These are phyloP conservation scores for Pectinophora gossypiella DNA, from an alignment of 1,140 invertebrate genomes.

Conservation along the genomic window DNA sequence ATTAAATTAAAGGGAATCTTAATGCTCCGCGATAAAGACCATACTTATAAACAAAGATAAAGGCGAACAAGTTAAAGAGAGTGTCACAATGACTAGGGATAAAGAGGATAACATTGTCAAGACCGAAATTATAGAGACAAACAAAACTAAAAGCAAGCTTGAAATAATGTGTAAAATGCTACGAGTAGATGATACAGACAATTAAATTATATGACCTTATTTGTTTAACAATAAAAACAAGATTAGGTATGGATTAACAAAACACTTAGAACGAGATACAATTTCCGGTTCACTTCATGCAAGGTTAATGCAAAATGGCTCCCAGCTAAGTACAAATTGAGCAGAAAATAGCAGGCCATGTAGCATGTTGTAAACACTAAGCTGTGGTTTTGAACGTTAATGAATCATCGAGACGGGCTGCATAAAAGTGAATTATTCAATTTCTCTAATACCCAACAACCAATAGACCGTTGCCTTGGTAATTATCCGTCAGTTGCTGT, in stretches of 20 bases:
- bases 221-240: no score
- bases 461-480: conserved; percentile 15
- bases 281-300: background rate
- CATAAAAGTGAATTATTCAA: conserved; percentile 20
- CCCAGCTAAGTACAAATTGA: conserved; percentile 12
- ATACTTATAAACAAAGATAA: no score
- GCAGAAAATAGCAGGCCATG: conserved; percentile 19
- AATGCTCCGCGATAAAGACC: background rate
- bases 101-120: no score
- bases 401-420: conserved; percentile 19
- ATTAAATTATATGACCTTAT: no score
- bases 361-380: conserved; percentile 13
- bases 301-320: background rate
- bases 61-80: background rate
- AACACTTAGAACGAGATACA: background rate
- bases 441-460: conserved; percentile 25
- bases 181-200: no score
- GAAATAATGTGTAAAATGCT: no score
- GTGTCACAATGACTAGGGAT: background rate
- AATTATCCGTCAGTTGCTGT: background rate
- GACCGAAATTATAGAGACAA: no score
- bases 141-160: no score
- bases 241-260: no score
- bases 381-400: conserved; percentile 4
- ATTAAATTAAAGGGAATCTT: background rate